phyloP scores from a whole-genome alignment of 2,888 invertebrate species.

The Epinotia bilunana region DNA sequence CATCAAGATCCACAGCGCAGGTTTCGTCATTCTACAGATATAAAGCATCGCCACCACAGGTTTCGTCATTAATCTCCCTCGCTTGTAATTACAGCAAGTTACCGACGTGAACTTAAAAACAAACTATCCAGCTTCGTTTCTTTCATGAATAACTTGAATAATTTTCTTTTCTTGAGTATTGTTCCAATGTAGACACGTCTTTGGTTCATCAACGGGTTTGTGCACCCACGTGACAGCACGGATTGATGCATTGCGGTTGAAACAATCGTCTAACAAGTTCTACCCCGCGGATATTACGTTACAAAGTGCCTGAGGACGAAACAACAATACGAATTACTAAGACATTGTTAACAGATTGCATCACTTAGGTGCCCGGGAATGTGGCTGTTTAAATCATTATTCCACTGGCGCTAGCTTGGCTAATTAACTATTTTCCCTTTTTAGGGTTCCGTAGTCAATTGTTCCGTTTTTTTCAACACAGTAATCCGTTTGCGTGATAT shows the following conservation, averaged over 20 bases:
- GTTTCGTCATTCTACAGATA: too few species aligned
- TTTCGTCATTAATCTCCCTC: too few species aligned
- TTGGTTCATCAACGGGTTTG: conserved; percentile 34
- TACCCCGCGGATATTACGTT: conserved; percentile 48
- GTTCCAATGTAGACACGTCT: conserved; percentile 15
- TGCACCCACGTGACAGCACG: conserved; percentile 43
- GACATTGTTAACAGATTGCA: conserved; percentile 47
- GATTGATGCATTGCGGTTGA: conserved; percentile 46
- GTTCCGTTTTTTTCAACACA: too few species aligned
- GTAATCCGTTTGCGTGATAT: too few species aligned
- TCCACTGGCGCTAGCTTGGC: not conserved
- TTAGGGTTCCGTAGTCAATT: not conserved
- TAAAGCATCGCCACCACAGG: too few species aligned
- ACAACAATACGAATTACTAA: conserved; percentile 52
- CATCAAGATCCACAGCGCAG: too few species aligned
- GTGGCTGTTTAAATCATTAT: conserved; percentile 12
- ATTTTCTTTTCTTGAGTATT: not conserved
- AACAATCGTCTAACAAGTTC: conserved; percentile 55
- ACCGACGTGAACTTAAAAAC: too few species aligned
- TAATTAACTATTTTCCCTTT: not conserved
- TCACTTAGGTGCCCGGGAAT: conserved; percentile 33
- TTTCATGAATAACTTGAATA: too few species aligned
- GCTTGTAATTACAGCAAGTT: too few species aligned
- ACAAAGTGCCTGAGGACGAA: conserved; percentile 43
- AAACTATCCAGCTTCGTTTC: too few species aligned